Conservation (phyloP, 2,888 invertebrate genomes). For the Apoda limacodes region DNA sequence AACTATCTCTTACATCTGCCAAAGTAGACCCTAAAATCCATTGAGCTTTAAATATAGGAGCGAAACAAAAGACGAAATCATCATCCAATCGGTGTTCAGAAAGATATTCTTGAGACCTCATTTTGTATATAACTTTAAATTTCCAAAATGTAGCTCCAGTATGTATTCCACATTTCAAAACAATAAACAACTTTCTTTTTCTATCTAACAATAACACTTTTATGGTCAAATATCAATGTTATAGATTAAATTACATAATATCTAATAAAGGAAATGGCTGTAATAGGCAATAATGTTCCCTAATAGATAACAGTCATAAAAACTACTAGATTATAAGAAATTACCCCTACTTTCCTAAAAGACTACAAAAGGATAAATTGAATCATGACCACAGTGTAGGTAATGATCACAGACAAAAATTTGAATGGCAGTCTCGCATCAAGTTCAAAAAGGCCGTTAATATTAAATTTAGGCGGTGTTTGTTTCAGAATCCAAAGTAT, state of each 20-base stretch:
- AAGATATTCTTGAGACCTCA: slow-evolving; percentile 4
- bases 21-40: slow-evolving; percentile 22
- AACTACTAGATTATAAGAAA: too few relatives aligned
- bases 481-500: slow-evolving; percentile 8
- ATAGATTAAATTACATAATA: too few relatives aligned
- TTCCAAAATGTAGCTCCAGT: too few relatives aligned
- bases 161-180: too few relatives aligned
- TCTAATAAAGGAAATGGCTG: too few relatives aligned
- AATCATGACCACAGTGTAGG: slow-evolving; percentile 12
- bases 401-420: slow-evolving; percentile 9
- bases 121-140: too few relatives aligned
- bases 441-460: slow-evolving; percentile 9
- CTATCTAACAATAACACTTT: too few relatives aligned
- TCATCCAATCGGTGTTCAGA: slow-evolving; percentile 15
- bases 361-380: slow-evolving; percentile 13
- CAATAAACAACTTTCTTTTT: too few relatives aligned
- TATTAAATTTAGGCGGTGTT: slow-evolving; percentile 10
- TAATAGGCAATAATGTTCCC: background rate
- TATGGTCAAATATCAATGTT: too few relatives aligned
- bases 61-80: slow-evolving; percentile 25
- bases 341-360: too few relatives aligned
- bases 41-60: slow-evolving; percentile 21
- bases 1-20: slow-evolving; percentile 21
- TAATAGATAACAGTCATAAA: background rate
- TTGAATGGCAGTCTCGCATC: slow-evolving; percentile 11